Conservation (phyloP, 2,888 invertebrate genomes). For the Drosophila ochracea region DNA sequence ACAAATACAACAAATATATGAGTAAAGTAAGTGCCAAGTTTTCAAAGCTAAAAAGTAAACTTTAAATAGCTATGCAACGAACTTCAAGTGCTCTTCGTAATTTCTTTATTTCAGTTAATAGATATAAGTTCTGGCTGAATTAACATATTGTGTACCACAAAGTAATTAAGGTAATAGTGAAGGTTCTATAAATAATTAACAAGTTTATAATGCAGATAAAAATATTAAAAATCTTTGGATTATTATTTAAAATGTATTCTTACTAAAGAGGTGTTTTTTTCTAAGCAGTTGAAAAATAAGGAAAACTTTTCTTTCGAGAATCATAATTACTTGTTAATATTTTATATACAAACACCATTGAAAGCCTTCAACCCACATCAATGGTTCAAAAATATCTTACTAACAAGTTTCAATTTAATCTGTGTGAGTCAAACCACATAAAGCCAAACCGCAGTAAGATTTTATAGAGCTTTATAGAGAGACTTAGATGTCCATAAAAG, state of each 20-base stretch:
- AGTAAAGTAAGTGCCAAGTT: constrained; percentile 13
- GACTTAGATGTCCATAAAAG: constrained; percentile 1
- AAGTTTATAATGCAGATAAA: neutral
- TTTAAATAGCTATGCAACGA: too few relatives aligned
- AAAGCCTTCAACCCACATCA: neutral
- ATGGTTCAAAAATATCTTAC: neutral
- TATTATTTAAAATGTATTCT: too few relatives aligned
- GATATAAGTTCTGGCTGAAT: neutral
- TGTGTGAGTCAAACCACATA: neutral
- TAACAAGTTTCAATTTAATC: neutral
- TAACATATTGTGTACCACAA: rapidly evolving
- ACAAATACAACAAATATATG: neutral
- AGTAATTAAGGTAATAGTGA: rapidly evolving
- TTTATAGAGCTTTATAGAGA: constrained; percentile 24
- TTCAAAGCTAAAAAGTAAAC: neutral
- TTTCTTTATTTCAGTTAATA: rapidly evolving
- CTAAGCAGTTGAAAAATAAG: neutral
- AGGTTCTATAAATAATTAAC: neutral
- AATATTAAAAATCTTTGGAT: neutral
- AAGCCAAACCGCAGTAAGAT: neutral
- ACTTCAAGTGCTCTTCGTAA: neutral
- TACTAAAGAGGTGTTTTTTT: rapidly evolving
- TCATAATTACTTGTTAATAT: neutral
- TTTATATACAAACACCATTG: neutral
- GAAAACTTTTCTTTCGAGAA: too few relatives aligned